phyloP scores from a whole-genome alignment of 2,888 invertebrate species.

The Pantelozetes paolii region DNA sequence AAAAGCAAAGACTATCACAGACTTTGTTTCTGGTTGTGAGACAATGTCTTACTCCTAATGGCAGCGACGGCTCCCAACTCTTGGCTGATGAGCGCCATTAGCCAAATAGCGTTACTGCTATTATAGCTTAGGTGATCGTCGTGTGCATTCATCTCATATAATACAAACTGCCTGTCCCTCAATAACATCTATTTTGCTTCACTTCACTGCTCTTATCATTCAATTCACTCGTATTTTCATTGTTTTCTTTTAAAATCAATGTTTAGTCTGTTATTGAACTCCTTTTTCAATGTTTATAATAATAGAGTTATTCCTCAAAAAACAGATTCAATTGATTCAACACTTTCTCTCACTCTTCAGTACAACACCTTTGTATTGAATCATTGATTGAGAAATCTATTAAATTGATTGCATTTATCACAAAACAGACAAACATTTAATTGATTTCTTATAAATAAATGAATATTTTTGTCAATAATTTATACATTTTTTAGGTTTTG shows the following conservation, averaged over 20 bases:
- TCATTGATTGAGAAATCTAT: too few species aligned
- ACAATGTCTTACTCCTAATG: constrained; percentile 29
- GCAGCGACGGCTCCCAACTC: constrained; percentile 14
- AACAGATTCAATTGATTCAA: too few species aligned
- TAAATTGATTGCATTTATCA: too few species aligned
- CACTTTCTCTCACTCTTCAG: too few species aligned
- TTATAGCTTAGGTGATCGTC: not conserved
- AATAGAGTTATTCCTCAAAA: too few species aligned
- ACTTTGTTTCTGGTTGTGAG: constrained; percentile 20
- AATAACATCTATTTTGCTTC: not conserved
- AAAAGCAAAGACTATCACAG: constrained; percentile 11
- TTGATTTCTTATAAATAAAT: too few species aligned
- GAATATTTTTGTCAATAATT: too few species aligned
- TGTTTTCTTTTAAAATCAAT: not conserved
- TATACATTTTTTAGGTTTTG: too few species aligned
- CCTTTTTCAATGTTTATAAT: not conserved
- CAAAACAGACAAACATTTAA: too few species aligned
- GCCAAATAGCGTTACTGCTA: constrained; percentile 7
- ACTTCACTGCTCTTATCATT: not conserved
- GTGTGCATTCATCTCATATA: not conserved
- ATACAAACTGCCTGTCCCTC: not conserved
- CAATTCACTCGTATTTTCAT: not conserved
- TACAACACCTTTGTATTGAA: too few species aligned
- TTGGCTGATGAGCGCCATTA: constrained; percentile 30
- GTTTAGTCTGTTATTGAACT: not conserved